These are phyloP conservation scores for Colaptes auratus DNA, from an alignment of 2,113 vertebrate species.

Conservation along the genomic window DNA sequence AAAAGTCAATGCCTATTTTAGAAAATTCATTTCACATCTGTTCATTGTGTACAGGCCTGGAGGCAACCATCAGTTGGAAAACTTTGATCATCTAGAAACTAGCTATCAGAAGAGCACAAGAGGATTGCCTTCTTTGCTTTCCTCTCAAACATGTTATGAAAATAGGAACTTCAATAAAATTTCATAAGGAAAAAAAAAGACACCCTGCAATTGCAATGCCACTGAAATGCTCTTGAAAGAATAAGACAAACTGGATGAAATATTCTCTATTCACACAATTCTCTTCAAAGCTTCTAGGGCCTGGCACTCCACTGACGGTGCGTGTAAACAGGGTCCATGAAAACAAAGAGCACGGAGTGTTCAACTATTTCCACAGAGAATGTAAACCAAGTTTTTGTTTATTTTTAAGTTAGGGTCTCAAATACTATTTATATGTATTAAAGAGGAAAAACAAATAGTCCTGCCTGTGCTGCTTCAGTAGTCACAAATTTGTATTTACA, in stretches of 20 bases:
- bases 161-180: background rate
- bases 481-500: background rate
- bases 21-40: slow-evolving; percentile 39
- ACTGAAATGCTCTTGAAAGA: background rate
- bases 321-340: background rate
- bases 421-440: background rate
- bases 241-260: background rate
- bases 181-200: background rate
- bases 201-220: background rate
- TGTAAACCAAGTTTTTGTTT: background rate
- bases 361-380: background rate
- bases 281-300: background rate
- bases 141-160: background rate
- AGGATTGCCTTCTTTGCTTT: background rate
- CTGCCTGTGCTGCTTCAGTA: background rate
- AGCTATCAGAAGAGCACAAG: background rate
- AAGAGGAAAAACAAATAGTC: background rate
- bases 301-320: background rate
- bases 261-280: background rate
- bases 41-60: slow-evolving; percentile 11
- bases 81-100: slow-evolving; percentile 49
- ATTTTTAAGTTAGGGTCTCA: background rate
- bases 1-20: background rate
- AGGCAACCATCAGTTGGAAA: slow-evolving; percentile 31
- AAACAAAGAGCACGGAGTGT: background rate